phyloP scores from a whole-genome alignment of 2,888 invertebrate genomes.

The Cheilosia impressa region DNA sequence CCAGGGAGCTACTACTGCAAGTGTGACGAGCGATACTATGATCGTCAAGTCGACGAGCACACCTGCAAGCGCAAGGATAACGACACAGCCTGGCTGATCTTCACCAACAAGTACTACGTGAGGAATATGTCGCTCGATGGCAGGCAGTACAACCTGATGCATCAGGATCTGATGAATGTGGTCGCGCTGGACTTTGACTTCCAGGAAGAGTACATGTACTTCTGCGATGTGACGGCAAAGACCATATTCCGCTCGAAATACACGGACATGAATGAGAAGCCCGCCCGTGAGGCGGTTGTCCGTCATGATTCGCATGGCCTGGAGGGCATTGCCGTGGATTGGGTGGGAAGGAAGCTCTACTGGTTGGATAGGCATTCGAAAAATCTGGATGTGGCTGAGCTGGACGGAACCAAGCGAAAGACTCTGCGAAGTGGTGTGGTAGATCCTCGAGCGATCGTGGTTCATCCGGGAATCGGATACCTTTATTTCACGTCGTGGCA shows the following conservation, averaged over 20 bases:
- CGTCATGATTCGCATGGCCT: constrained; percentile 97
- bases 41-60: constrained; percentile 92
- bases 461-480: constrained; percentile 97
- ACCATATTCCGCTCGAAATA: constrained; percentile 93
- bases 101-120: constrained; percentile 99
- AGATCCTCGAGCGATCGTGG: constrained; percentile 96
- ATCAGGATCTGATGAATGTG: constrained; percentile 97
- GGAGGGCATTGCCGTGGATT: constrained; percentile 98
- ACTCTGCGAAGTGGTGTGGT: constrained; percentile 94
- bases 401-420: constrained; percentile 95
- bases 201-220: constrained; percentile 93
- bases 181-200: constrained; percentile 98
- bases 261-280: constrained; percentile 84
- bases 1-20: constrained; percentile 98
- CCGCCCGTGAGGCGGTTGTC: constrained; percentile 92
- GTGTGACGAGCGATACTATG: constrained; percentile 96
- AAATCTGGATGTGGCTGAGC: constrained; percentile 96
- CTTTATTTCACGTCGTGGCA: constrained; percentile 99
- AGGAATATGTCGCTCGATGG: constrained; percentile 97
- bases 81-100: constrained; percentile 93
- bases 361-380: constrained; percentile 98
- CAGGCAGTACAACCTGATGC: constrained; percentile 91
- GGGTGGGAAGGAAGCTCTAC: constrained; percentile 97
- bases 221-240: constrained; percentile 98
- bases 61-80: constrained; percentile 95